phyloP scores from a whole-genome alignment of 2,113 vertebrate genomes.

The Orientallactaga bullata region DNA sequence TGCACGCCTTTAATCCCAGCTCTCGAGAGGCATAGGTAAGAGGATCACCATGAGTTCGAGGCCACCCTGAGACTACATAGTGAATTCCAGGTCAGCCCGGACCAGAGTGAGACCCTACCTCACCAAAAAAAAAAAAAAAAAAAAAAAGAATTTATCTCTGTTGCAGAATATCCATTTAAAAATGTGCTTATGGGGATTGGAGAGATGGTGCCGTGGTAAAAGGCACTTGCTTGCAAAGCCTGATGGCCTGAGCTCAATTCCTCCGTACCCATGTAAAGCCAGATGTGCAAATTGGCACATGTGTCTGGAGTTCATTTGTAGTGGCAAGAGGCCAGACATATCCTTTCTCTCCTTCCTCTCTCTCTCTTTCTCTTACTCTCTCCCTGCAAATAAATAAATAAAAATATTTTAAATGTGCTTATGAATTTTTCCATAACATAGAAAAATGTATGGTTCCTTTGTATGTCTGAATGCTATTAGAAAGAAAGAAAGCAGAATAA shows the following conservation, averaged over 20 bases:
- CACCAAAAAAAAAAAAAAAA: no score
- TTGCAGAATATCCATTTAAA: conserved; percentile 12
- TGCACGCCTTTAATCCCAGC: no score
- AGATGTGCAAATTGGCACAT: no score
- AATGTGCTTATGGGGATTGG: not conserved
- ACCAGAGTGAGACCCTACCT: no score
- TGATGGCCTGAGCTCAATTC: not conserved
- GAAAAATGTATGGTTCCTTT: not conserved
- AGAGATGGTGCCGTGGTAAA: not conserved
- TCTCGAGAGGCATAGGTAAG: no score
- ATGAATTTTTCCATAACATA: not conserved
- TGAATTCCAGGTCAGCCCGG: no score
- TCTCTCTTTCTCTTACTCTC: no score
- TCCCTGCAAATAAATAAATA: not conserved
- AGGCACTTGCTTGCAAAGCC: not conserved
- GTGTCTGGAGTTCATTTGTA: no score
- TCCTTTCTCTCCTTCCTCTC: no score
- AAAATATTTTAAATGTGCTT: not conserved
- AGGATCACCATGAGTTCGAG: no score
- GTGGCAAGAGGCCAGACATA: no score
- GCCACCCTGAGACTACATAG: no score
- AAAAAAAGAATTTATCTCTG: not conserved
- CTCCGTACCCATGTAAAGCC: not conserved
- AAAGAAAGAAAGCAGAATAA: conserved; percentile 32
- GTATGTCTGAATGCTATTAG: not conserved